These are phyloP conservation scores for Cybosia mesomella DNA, from an alignment of 2,888 invertebrate species.

Conservation along the genomic window DNA sequence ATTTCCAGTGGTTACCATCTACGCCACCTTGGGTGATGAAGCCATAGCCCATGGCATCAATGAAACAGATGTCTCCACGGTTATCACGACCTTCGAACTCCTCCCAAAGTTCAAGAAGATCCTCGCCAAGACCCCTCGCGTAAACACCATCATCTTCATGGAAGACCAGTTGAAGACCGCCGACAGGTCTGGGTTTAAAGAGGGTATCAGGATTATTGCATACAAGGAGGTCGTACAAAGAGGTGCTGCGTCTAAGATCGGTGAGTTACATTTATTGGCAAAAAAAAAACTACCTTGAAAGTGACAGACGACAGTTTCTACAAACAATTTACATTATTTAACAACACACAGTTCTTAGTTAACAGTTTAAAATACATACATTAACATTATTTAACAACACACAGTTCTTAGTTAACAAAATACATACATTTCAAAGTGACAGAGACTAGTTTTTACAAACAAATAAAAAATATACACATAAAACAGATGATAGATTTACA, in stretches of 20 bases:
- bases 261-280: constrained; percentile 62
- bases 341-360: too few relatives aligned
- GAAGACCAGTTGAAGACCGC: constrained; percentile 94
- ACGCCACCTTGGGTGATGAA: constrained; percentile 98
- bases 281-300: too few relatives aligned
- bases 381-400: too few relatives aligned
- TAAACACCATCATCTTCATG: constrained; percentile 94
- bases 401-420: too few relatives aligned
- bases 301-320: too few relatives aligned
- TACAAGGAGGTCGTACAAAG: constrained; percentile 88
- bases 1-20: constrained; percentile 95
- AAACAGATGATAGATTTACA: too few relatives aligned
- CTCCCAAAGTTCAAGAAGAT: constrained; percentile 96
- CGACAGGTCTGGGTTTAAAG: constrained; percentile 90
- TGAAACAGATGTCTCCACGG: constrained; percentile 97
- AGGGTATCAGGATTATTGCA: constrained; percentile 90
- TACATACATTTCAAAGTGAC: too few relatives aligned
- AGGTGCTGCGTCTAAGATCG: constrained; percentile 72
- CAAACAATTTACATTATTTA: too few relatives aligned
- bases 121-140: constrained; percentile 90
- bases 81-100: constrained; percentile 97
- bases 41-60: constrained; percentile 98
- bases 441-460: too few relatives aligned
- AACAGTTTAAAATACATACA: too few relatives aligned
- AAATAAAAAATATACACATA: too few relatives aligned